A percentile compares a stretch with the other conserved stretches of the same genome.
Evolutionary conservation across 2,113 vertebrate species (phyloP).

Genomic region (Erinaceus europaeus): DNA sequence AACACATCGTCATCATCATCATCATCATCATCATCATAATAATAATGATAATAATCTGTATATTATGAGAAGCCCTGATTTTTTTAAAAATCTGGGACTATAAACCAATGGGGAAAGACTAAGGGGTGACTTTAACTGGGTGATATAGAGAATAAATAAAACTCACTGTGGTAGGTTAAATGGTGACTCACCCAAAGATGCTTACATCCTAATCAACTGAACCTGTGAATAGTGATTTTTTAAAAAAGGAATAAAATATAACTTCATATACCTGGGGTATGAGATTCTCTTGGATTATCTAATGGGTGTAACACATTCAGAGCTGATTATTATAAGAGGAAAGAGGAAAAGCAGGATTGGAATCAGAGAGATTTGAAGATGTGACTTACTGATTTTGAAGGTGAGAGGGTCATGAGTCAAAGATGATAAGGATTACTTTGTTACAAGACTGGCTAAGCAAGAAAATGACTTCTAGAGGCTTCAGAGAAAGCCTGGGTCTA

Average conservation of each 20-base stretch:
- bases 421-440: background rate
- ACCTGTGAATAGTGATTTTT: background rate
- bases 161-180: background rate
- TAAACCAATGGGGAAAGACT: background rate
- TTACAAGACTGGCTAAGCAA: background rate
- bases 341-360: background rate
- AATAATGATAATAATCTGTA: background rate
- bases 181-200: background rate
- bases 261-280: background rate
- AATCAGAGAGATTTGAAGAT: background rate
- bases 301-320: background rate
- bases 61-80: background rate
- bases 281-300: background rate
- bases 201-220: background rate
- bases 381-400: background rate
- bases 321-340: background rate
- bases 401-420: background rate
- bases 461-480: background rate
- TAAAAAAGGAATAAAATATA: background rate
- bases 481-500: background rate
- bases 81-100: background rate
- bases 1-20: too few relatives aligned
- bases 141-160: background rate
- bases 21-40: too few relatives aligned
- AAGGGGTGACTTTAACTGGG: background rate